Base-by-base conservation (phyloP, 92 coral and sea anemone genomes). In the Porites rus region DNA sequence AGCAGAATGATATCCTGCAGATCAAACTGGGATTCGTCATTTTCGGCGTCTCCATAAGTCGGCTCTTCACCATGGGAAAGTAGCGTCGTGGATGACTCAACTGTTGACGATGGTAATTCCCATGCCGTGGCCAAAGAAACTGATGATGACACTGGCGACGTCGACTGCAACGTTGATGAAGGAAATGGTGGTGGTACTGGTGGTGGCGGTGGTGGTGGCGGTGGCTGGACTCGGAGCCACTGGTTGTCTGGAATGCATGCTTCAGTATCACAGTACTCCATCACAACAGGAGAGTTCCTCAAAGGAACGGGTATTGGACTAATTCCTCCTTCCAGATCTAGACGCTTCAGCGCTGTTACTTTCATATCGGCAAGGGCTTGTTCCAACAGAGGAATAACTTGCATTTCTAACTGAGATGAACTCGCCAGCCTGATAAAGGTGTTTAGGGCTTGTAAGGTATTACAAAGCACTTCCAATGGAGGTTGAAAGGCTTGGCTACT, bases 291-390 rank as follows among this genome's bases (percentile, higher is more conserved):
- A 12, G 77, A 38, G 86, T 59, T 81, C n/a, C 10, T 19, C 3
- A 81, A 18, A 18, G 73, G 72, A 18, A 66, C n/a, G 9, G 77
- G 58, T n/a, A 58, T 54, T 71, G 85, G 53, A 25, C 24, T 50
- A 17, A 10, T 59, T 8, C 16, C 13, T 63, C 11, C 66, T 21
- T 81, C 69, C 18, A 71, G 69, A 56, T 81, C 69, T 9, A 71
- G 69, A 56, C 77, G 86, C n/a, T 71, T 69, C 19, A 25, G 3
- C 10, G 74, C 85, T 81, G 85, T 46, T 58, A 74, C 6, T 72
- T 81, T 74, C 86, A 81, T 81, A 20, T 64, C 77, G 1, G 77
- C 86, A 20, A 81, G 69, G 13, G 77, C 86, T 60, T 81, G 86
- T 67, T 69, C 75, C 11, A 81, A 70, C 11, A 81, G 51, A 5